Evolutionary conservation across 2,113 vertebrate genomes (phyloP), one percentile per base, ranked within the genome.

Genomic region (Urocynchramus pylzowi): DNA sequence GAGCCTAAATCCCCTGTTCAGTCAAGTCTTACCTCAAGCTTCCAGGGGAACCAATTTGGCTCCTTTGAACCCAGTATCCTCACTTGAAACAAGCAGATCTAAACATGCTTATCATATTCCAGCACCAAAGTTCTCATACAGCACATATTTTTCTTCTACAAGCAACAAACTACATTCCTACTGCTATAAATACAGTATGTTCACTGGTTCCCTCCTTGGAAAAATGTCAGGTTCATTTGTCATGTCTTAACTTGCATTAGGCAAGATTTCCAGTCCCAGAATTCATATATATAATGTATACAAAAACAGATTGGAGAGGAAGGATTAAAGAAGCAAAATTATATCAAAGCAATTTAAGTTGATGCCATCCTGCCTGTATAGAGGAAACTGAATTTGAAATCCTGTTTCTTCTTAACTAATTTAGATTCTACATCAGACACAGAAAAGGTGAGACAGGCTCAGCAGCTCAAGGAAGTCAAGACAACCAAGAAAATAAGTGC

Each of bases 151-250:
- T 94, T 94, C 83, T 81, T 81, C 68, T 75, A 87, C 73, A 89
- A 68, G 90, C 64, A 90, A 86, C 73, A 96, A 94, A 96, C 88
- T 90, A 52, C 54, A 87, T 95, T 95, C 52, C 86, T 79, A 49
- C 88, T 89, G 69, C 96, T 95, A 97, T 93, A 96, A 96, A 97
- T 96, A 94, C 93, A 87, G 90, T 93, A 93, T 95, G 93, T 90
- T 95, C 96, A 82, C 75, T 61, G 69, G 64, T 81, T 97, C 37
- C 86, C 76, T 96, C 77, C 92, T 81, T 94, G 95, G 88, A 96
- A 96, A 96, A 97, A 96, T 96, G 93, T 97, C 96, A 92, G 93
- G 96, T 96, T 96, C 96, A 96, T 94, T 95, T 93, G 49, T 96
- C 95, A 96, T 92, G 93, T 90, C 95, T 94, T 93, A 94, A 96